Conservation (phyloP, 2,797 vertebrate species). For the Neopelma chrysocephalum region DNA sequence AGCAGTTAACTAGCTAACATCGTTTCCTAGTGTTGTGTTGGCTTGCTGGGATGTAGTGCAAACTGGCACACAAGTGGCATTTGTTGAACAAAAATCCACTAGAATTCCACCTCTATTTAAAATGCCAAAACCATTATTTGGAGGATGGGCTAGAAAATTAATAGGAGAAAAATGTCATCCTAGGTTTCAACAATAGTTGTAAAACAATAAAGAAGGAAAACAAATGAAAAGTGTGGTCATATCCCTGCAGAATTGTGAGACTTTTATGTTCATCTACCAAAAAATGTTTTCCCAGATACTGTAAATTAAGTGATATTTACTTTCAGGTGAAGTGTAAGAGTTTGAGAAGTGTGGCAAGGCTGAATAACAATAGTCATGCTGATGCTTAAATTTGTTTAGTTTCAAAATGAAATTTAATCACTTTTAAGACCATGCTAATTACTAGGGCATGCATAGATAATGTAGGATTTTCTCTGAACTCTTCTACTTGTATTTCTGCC, state of each 20-base stretch:
- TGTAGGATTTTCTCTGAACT: background rate
- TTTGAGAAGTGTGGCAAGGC: background rate
- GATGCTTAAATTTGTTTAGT: background rate
- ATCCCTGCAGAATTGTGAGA: background rate
- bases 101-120: conserved; percentile 65
- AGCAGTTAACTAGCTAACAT: background rate
- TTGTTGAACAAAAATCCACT: conserved; percentile 59
- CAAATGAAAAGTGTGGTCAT: conserved; percentile 45
- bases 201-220: conserved; percentile 55
- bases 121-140: conserved; percentile 63
- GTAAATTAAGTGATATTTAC: conserved; percentile 10
- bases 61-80: conserved; percentile 33
- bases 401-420: background rate
- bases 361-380: background rate
- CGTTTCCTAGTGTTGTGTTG: background rate
- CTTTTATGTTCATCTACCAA: background rate
- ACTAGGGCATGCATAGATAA: background rate
- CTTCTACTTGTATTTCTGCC: background rate
- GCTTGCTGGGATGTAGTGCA: background rate
- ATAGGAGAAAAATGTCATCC: conserved; percentile 65
- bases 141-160: conserved; percentile 70
- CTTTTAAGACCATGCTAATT: background rate
- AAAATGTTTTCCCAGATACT: background rate
- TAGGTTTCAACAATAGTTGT: conserved; percentile 58
- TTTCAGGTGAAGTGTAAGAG: background rate